These are phyloP conservation scores for Champsocephalus esox DNA, from an alignment of 2,797 vertebrate species.

Conservation along the genomic window DNA sequence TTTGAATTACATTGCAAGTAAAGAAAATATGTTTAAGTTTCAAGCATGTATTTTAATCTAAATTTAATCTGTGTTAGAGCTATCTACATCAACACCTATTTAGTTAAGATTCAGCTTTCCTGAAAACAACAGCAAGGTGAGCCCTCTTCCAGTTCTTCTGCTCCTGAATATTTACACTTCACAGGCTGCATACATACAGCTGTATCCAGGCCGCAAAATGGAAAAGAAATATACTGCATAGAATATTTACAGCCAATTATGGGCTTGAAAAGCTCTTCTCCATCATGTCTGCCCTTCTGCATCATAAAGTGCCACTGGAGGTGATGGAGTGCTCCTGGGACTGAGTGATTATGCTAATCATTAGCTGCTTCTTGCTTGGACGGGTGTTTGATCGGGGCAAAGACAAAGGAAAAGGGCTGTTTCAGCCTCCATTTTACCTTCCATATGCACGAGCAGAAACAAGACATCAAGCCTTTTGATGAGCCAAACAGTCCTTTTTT, in stretches of 20 bases:
- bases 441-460: constrained; percentile 23
- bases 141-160: constrained; percentile 25
- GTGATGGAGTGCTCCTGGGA: constrained; percentile 63
- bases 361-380: constrained; percentile 62
- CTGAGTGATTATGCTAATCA: constrained; percentile 73
- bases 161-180: constrained; percentile 34
- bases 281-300: constrained; percentile 55
- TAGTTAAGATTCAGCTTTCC: constrained; percentile 11
- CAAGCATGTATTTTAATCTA: too few species aligned
- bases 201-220: background rate
- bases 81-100: constrained; percentile 48
- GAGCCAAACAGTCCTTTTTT: constrained; percentile 4
- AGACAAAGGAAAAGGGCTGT: constrained; percentile 57
- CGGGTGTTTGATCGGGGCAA: constrained; percentile 61
- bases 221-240: background rate
- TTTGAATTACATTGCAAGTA: too few species aligned
- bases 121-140: constrained; percentile 10
- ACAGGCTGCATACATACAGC: constrained; percentile 11
- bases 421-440: constrained; percentile 42
- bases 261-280: constrained; percentile 42
- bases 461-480: constrained; percentile 15
- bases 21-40: too few species aligned
- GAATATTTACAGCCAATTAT: constrained; percentile 63
- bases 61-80: too few species aligned
- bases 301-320: constrained; percentile 57